A percentile compares a stretch with the other conserved stretches of the same genome.
Conservation (phyloP, 1,140 invertebrate genomes). For the Cydia fagiglandana region DNA sequence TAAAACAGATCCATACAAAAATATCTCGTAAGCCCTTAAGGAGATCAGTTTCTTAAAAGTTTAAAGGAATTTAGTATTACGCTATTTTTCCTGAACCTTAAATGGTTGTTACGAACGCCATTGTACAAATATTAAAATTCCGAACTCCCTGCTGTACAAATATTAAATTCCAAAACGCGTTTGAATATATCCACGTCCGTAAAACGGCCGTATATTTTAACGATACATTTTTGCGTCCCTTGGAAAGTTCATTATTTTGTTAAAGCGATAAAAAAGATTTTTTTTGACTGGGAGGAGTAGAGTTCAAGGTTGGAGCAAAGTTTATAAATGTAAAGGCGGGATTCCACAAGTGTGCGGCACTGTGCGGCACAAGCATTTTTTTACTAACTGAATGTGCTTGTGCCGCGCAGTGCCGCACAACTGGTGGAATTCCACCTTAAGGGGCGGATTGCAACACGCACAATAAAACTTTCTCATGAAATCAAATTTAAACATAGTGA, state of each 20-base stretch:
- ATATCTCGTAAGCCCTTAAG: too few species aligned
- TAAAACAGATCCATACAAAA: too few species aligned
- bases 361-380: too few species aligned
- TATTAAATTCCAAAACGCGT: slow-evolving; percentile 4
- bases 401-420: too few species aligned
- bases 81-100: not conserved
- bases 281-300: not conserved
- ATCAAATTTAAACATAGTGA: too few species aligned
- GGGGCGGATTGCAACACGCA: too few species aligned
- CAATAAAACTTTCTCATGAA: too few species aligned
- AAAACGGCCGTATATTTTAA: not conserved
- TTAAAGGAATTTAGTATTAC: not conserved
- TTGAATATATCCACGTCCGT: not conserved
- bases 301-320: not conserved
- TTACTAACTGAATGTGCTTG: too few species aligned
- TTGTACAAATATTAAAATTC: not conserved
- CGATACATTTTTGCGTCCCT: not conserved
- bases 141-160: not conserved
- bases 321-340: too few species aligned
- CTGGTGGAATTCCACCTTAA: too few species aligned
- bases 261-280: not conserved
- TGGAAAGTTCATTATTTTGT: not conserved
- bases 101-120: not conserved
- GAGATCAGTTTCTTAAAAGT: too few species aligned
- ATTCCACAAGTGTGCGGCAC: too few species aligned